phyloP scores from a whole-genome alignment of 2,113 vertebrate species.

The Regulus satrapa region DNA sequence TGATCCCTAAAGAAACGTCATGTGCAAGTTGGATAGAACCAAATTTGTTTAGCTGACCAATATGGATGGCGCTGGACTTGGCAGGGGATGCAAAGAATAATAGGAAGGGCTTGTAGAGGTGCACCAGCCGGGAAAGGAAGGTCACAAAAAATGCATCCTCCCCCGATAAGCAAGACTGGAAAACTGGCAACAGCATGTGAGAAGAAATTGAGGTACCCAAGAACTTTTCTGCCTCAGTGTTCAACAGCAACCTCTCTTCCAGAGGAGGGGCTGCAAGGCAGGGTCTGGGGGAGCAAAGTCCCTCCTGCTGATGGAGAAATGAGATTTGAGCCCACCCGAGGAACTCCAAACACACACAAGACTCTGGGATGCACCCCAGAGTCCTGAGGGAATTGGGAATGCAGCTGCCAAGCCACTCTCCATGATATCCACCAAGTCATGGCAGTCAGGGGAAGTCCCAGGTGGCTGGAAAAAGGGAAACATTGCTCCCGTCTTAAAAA shows the following conservation, averaged over 20 bases:
- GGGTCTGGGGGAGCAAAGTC: background rate
- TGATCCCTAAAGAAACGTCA: background rate
- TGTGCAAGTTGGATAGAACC: background rate
- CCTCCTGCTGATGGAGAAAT: background rate
- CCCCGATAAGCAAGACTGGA: background rate
- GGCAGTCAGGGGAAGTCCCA: background rate
- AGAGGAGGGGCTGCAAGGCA: background rate
- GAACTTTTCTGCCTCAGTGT: background rate
- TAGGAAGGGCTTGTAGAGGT: background rate
- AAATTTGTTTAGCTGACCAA: background rate
- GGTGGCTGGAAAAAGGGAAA: background rate
- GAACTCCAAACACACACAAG: background rate
- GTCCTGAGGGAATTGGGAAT: background rate
- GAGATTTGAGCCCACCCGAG: too few relatives aligned
- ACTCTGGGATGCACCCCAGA: background rate
- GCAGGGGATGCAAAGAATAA: background rate
- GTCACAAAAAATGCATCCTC: background rate
- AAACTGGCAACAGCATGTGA: background rate
- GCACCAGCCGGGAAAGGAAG: background rate
- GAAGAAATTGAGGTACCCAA: background rate
- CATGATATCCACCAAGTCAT: accelerated
- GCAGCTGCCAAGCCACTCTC: background rate
- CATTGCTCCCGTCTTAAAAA: background rate
- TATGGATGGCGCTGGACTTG: background rate
- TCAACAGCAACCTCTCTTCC: background rate